Conservation (phyloP, 2,888 invertebrate genomes). For the Rhagophthalmus giganteus region DNA sequence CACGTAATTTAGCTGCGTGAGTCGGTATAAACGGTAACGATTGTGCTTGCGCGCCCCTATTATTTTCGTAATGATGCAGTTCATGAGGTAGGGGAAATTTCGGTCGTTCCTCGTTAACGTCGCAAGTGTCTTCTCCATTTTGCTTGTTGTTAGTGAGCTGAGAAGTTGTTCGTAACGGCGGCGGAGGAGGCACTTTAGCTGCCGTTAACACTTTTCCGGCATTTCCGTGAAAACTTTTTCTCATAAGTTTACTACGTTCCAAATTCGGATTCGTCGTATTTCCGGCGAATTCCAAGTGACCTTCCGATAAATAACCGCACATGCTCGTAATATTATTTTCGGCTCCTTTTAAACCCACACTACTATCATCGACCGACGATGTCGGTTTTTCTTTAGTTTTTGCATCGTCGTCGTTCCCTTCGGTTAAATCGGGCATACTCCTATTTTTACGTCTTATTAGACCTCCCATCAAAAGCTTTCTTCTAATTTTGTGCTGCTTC, state of each 20-base stretch:
- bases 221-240: slow-evolving; percentile 86
- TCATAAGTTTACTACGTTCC: slow-evolving; percentile 83
- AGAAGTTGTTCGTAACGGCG: slow-evolving; percentile 83
- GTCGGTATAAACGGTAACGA: slow-evolving; percentile 66
- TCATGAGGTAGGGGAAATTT: slow-evolving; percentile 55
- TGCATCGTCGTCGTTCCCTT: slow-evolving; percentile 62
- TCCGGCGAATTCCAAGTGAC: slow-evolving; percentile 77
- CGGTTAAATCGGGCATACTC: slow-evolving; percentile 89
- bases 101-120: slow-evolving; percentile 53
- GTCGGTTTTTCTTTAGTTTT: slow-evolving; percentile 55
- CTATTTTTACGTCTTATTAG: slow-evolving; percentile 85
- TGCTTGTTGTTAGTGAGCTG: slow-evolving; percentile 75
- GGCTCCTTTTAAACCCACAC: slow-evolving; percentile 66
- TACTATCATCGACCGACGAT: slow-evolving; percentile 74
- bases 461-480: slow-evolving; percentile 87
- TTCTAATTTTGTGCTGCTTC: slow-evolving; percentile 87
- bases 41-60: slow-evolving; percentile 58
- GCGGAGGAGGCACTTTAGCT: slow-evolving; percentile 84
- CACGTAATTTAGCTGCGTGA: slow-evolving; percentile 54
- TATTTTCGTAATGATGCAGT: slow-evolving; percentile 33
- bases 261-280: slow-evolving; percentile 75
- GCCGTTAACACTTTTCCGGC: slow-evolving; percentile 79
- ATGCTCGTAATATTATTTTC: slow-evolving; percentile 64
- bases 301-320: slow-evolving; percentile 85
- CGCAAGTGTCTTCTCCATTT: slow-evolving; percentile 51